Conservation (phyloP, 2,888 invertebrate genomes). For the Luperina testacea region DNA sequence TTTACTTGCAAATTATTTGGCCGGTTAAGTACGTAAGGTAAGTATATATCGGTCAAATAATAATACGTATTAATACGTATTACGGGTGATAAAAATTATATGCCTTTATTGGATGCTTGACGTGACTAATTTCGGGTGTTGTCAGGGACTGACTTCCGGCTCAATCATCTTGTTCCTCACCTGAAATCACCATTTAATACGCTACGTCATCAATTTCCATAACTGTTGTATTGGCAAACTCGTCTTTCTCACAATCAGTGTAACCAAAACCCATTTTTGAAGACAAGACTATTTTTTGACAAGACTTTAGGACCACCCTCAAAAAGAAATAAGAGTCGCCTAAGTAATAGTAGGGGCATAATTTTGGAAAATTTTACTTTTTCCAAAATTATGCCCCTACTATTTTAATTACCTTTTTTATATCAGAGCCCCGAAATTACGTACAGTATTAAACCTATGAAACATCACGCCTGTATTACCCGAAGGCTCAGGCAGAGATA, state of each 20-base stretch:
- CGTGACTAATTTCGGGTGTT: slow-evolving; percentile 1
- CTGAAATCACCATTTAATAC: background rate
- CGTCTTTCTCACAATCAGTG: background rate
- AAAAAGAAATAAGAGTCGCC: background rate
- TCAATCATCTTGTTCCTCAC: background rate
- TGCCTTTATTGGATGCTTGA: slow-evolving; percentile 10
- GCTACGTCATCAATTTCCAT: background rate
- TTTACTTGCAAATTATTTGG: slow-evolving; percentile 58
- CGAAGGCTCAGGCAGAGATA: too few species aligned
- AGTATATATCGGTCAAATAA: slow-evolving; percentile 43
- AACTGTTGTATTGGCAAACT: background rate
- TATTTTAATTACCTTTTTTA: too few species aligned
- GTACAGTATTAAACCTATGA: too few species aligned
- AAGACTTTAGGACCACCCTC: background rate
- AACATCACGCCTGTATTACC: too few species aligned
- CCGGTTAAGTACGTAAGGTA: slow-evolving; percentile 32
- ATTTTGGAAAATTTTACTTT: background rate
- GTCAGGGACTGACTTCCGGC: background rate
- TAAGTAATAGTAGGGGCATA: background rate
- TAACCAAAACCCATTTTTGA: background rate
- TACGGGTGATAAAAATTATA: slow-evolving; percentile 50
- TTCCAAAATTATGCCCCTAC: too few species aligned
- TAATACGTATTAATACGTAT: slow-evolving; percentile 55
- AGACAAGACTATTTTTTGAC: background rate
- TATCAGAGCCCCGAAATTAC: too few species aligned